Percentiles rank a stretch among this genome's conserved stretches.
Conservation (phyloP, 2,797 vertebrate species). For the Masticophis lateralis region DNA sequence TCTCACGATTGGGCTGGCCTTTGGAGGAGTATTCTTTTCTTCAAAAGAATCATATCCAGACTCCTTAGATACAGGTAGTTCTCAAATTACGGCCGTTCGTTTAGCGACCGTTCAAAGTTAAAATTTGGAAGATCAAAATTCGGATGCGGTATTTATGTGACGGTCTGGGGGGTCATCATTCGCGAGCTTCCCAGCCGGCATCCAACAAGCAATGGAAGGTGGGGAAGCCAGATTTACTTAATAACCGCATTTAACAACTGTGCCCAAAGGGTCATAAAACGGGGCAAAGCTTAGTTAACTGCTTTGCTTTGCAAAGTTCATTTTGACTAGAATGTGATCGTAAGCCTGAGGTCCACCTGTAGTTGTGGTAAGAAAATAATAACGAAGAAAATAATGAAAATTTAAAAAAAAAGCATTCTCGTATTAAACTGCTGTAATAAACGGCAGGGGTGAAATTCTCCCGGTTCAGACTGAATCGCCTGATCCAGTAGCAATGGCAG, state of each 20-base stretch:
- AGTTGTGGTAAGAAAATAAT: background rate
- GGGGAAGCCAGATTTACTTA: background rate
- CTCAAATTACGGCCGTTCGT: background rate
- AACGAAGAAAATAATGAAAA: background rate
- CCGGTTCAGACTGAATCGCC: no score
- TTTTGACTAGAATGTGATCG: background rate
- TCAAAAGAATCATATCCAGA: background rate
- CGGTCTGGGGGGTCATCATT: no score
- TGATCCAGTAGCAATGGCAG: no score
- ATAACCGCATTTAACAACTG: background rate
- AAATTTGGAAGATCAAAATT: background rate
- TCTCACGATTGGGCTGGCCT: background rate
- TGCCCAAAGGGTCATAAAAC: background rate
- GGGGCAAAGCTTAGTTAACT: background rate
- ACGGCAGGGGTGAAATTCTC: no score
- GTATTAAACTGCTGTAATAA: background rate
- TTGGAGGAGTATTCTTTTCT: background rate
- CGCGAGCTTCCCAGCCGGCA: no score
- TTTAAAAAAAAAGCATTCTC: background rate
- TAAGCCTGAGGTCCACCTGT: background rate
- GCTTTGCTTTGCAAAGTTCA: background rate
- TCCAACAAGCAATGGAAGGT: no score
- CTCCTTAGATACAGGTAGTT: background rate
- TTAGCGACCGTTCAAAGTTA: background rate
- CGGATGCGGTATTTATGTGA: background rate